Base-by-base conservation (phyloP, 2,797 vertebrate genomes). In the Centroberyx gerrardi region DNA sequence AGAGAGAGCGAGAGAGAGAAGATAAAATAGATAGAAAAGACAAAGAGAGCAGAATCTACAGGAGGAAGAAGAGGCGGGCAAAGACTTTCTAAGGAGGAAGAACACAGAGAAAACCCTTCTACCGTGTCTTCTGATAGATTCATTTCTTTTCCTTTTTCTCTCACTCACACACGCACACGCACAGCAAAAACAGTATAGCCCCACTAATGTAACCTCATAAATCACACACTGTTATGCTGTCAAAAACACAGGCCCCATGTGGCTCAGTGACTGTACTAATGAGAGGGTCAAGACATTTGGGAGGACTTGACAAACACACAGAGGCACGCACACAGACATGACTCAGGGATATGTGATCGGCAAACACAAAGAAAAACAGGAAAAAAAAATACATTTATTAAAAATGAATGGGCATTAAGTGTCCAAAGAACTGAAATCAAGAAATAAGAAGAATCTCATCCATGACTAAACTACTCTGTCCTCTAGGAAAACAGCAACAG, bases 11-110 rank as follows among this genome's bases (percentile, higher is more conserved):
- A 3, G 36, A 60, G 46, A 72, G 66, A 81, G 67, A 28, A 17
- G 18, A 85, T 61, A 22, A 56, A 75, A 74, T 10, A 72, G 27
- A 68, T 14, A 48, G 27, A 78, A 72, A 27, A 46, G 66, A 72
- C 28, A 72, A 72, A 77, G 46, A 55, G 33, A 28, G 33, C 10
- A 38, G 8, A 63, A 36, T 73, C 18, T 42, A 55, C 10, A 74
- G 46, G 68, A 64, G 15, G 15, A 56, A 62, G 51, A 49, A 58
- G 67, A 62, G n/a, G 27, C 46, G 10, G 8, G 27, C 5, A 68
- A 31, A 52, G 14, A 56, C 8, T 64, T 59, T 52, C n/a, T 22
- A 5, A 17, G 42, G 44, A 58, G 27, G 49, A 53, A 18, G 2
- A 10, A 62, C 10, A 14, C 31, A 58, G 52, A 67, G 36, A 40